Conservation (phyloP, 2,888 invertebrate species). For the Dusona sp. region DNA sequence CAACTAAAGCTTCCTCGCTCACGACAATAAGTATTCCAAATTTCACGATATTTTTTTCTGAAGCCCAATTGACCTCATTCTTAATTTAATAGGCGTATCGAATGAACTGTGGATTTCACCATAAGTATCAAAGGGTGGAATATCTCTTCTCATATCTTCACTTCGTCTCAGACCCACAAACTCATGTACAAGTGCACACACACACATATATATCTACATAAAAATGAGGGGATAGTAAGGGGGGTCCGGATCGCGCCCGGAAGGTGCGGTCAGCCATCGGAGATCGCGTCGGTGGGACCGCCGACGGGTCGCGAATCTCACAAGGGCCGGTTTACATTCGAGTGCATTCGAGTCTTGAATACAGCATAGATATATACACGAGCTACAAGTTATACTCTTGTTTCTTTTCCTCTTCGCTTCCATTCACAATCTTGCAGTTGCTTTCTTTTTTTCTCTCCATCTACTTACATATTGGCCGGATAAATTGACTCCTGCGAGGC, state of each 20-base stretch:
- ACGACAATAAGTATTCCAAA: not conserved
- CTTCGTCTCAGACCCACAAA: not conserved
- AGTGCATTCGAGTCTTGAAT: conserved; percentile 74
- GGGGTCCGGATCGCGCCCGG: conserved; percentile 80
- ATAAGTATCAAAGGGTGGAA: conserved; percentile 13
- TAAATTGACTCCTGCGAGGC: not conserved
- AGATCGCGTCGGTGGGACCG: conserved; percentile 82
- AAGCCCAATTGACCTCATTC: not conserved
- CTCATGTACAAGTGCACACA: not conserved
- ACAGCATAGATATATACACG: conserved; percentile 20
- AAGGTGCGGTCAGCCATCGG: conserved; percentile 83
- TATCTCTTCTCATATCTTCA: conserved; percentile 26
- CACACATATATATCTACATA: not conserved
- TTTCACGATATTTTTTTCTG: not conserved
- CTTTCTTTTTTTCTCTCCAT: conserved; percentile 34
- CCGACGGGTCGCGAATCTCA: conserved; percentile 83
- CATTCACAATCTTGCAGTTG: conserved; percentile 1
- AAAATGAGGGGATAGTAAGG: conserved; percentile 49
- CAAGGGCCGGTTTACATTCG: conserved; percentile 84
- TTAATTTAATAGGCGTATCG: not conserved
- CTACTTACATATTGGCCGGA: conserved; percentile 23
- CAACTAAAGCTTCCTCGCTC: not conserved
- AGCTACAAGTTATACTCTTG: conserved; percentile 45
- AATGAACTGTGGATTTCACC: conserved; percentile 13
- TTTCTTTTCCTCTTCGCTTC: conserved; percentile 57